phyloP scores from a whole-genome alignment of 2,113 vertebrate species.

The Lampris megalopsis region DNA sequence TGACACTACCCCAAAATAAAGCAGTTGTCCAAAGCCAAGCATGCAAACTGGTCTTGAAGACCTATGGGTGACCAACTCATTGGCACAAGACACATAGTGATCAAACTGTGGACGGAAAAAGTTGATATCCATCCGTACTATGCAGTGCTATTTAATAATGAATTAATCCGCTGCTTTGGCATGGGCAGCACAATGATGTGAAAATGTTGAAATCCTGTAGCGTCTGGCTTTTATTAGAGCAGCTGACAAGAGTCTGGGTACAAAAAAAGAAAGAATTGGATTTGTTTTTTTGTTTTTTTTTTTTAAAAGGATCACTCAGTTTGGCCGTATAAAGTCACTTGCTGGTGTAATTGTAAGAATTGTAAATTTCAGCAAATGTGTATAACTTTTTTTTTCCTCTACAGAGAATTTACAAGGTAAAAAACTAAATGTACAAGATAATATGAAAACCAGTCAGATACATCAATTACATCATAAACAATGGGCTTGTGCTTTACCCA shows the following conservation, averaged over 20 bases:
- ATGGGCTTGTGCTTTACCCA: slow-evolving; percentile 92
- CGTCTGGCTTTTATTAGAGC: slow-evolving; percentile 60
- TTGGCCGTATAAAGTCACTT: slow-evolving; percentile 93
- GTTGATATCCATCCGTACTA: slow-evolving; percentile 41
- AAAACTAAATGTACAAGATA: slow-evolving; percentile 99
- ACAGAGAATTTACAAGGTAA: slow-evolving; percentile 99
- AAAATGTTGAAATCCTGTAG: slow-evolving; percentile 63
- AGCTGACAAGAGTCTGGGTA: slow-evolving; percentile 65
- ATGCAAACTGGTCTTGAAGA: slow-evolving; percentile 25
- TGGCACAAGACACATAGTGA: slow-evolving; percentile 49
- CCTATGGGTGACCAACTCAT: slow-evolving; percentile 55
- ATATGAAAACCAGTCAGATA: slow-evolving; percentile 94
- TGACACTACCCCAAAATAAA: slow-evolving; percentile 50
- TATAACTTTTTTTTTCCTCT: slow-evolving; percentile 79
- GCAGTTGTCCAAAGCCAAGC: slow-evolving; percentile 55
- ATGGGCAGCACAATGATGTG: slow-evolving; percentile 63
- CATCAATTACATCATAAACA: slow-evolving; percentile 97
- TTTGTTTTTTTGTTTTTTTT: slow-evolving; percentile 80
- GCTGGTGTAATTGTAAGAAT: slow-evolving; percentile 97
- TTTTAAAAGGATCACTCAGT: slow-evolving; percentile 81
- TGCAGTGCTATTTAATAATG: slow-evolving; percentile 56
- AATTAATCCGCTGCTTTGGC: slow-evolving; percentile 75
- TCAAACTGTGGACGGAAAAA: slow-evolving; percentile 38
- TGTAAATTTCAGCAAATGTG: slow-evolving; percentile 95
- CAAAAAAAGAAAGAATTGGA: slow-evolving; percentile 62